phyloP scores from a whole-genome alignment of 2,113 vertebrate genomes.

The Zosterops lateralis region DNA sequence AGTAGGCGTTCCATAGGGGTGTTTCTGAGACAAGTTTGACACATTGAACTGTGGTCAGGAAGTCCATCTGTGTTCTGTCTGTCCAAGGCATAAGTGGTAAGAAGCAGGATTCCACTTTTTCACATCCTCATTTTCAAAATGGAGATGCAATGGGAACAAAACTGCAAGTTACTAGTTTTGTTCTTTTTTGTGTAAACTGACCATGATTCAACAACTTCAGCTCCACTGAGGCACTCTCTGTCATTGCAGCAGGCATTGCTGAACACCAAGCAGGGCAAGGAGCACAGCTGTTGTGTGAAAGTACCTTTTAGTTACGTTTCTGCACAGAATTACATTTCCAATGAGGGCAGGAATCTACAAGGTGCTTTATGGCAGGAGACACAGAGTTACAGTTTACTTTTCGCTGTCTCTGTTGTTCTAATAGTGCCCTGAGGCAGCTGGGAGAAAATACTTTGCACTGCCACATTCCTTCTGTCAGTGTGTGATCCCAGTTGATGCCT shows the following conservation, averaged over 20 bases:
- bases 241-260: background rate
- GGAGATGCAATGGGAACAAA: background rate
- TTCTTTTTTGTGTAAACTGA: background rate
- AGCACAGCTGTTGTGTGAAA: background rate
- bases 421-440: background rate
- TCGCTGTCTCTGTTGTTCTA: background rate
- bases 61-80: background rate
- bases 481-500: background rate
- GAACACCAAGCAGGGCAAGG: accelerated
- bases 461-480: background rate
- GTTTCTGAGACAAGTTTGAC: background rate
- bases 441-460: background rate
- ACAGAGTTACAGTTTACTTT: background rate
- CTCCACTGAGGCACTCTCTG: background rate
- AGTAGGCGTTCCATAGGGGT: background rate
- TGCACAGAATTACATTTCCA: background rate
- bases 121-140: background rate
- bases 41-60: background rate
- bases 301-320: background rate
- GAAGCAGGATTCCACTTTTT: background rate
- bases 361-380: background rate
- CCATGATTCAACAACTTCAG: background rate
- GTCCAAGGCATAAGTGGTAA: accelerated
- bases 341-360: background rate
- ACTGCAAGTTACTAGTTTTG: background rate